phyloP scores from a whole-genome alignment of 2,113 vertebrate species.

The Amphiprion percula region DNA sequence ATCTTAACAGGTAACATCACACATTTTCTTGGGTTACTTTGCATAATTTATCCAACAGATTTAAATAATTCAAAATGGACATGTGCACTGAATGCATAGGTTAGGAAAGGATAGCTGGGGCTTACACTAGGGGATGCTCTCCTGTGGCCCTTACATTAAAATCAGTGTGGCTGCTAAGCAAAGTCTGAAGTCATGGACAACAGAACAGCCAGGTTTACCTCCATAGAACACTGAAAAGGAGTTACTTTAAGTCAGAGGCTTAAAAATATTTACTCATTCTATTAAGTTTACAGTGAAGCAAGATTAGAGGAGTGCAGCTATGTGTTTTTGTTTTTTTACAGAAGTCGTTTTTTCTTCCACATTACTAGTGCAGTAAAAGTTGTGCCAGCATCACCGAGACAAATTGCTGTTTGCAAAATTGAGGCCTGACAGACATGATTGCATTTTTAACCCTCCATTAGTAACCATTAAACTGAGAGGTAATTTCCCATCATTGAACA shows the following conservation, averaged over 20 bases:
- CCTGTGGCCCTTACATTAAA: neutral
- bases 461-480: neutral
- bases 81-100: neutral
- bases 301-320: neutral
- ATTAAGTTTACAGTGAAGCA: neutral
- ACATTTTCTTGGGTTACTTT: constrained; percentile 6
- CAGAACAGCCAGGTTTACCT: too few relatives aligned
- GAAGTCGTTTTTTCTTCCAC: too few relatives aligned
- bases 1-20: constrained; percentile 91
- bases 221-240: too few relatives aligned
- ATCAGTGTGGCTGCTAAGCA: too few relatives aligned
- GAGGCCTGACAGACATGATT: too few relatives aligned
- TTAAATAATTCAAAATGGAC: neutral
- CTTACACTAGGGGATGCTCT: neutral
- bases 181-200: too few relatives aligned
- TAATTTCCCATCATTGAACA: too few relatives aligned
- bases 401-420: too few relatives aligned
- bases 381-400: neutral
- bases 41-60: neutral
- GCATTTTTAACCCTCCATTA: too few relatives aligned
- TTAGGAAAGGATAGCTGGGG: neutral
- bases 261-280: too few relatives aligned
- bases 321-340: too few relatives aligned
- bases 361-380: neutral
- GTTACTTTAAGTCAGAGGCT: too few relatives aligned